Evolutionary conservation across 2,797 vertebrate species (phyloP).

Genomic region (Tragelaphus oryx): DNA sequence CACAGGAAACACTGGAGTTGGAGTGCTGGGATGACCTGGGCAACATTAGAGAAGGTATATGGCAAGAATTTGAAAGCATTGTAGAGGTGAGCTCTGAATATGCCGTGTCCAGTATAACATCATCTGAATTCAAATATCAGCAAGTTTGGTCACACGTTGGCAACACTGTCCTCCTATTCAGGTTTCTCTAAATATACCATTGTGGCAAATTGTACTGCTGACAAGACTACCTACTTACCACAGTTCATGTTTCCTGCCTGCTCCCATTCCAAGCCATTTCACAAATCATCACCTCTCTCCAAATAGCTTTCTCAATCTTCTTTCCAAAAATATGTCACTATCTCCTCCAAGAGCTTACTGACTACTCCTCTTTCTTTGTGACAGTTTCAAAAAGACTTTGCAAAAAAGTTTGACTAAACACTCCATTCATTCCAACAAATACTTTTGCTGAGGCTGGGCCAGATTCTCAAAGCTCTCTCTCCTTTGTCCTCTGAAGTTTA

Average conservation of each 20-base stretch:
- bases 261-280: background rate
- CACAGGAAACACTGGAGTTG: rapidly evolving
- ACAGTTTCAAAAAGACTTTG: conserved; percentile 20
- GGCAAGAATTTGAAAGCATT: rapidly evolving
- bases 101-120: rapidly evolving
- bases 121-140: background rate
- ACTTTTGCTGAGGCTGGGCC: background rate
- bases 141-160: background rate
- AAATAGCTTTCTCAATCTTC: conserved; percentile 23
- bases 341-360: background rate
- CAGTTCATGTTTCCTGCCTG: background rate
- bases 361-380: conserved; percentile 18
- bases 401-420: background rate
- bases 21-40: rapidly evolving
- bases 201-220: background rate
- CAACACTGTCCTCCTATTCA: background rate
- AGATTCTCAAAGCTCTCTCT: background rate
- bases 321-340: conserved; percentile 38
- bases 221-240: background rate
- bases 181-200: background rate
- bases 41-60: rapidly evolving
- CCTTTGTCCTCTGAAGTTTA: background rate
- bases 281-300: conserved; percentile 27
- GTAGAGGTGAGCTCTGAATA: background rate
- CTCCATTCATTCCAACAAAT: background rate